These are phyloP conservation scores for Copsychus sechellarum DNA, from an alignment of 2,113 vertebrate species.

Conservation along the genomic window DNA sequence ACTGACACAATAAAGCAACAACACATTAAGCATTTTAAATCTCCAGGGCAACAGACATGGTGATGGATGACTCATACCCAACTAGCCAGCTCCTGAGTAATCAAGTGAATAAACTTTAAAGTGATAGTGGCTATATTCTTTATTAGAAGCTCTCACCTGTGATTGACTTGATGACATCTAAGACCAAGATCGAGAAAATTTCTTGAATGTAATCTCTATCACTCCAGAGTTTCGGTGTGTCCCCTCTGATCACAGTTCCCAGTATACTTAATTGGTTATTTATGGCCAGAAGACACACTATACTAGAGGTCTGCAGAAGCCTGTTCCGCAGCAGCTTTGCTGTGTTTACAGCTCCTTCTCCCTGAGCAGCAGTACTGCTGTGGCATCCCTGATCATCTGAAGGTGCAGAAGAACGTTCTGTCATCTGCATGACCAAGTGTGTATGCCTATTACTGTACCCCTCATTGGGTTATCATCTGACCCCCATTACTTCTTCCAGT, in stretches of 20 bases:
- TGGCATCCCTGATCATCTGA: background rate
- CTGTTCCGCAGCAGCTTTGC: background rate
- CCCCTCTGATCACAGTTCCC: background rate
- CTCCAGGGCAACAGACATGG: background rate
- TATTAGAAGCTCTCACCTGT: background rate
- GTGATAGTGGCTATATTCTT: background rate
- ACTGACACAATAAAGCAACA: background rate
- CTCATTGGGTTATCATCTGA: background rate
- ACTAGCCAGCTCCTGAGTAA: background rate
- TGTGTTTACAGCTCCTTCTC: background rate
- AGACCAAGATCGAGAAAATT: background rate
- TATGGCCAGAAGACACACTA: background rate
- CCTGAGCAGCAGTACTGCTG: background rate
- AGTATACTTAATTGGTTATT: background rate
- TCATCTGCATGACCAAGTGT: background rate
- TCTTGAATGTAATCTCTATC: background rate
- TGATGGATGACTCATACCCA: background rate
- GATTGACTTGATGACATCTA: background rate
- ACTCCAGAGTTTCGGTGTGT: rapidly evolving
- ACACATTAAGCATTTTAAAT: background rate
- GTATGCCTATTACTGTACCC: background rate
- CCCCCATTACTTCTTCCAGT: background rate
- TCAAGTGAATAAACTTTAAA: background rate
- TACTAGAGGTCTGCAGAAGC: background rate
- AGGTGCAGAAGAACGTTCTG: background rate